Percentiles rank a stretch among this genome's conserved stretches.
Evolutionary conservation across 2,113 vertebrate genomes (phyloP).

Genomic region (Microcebus jonahi): DNA sequence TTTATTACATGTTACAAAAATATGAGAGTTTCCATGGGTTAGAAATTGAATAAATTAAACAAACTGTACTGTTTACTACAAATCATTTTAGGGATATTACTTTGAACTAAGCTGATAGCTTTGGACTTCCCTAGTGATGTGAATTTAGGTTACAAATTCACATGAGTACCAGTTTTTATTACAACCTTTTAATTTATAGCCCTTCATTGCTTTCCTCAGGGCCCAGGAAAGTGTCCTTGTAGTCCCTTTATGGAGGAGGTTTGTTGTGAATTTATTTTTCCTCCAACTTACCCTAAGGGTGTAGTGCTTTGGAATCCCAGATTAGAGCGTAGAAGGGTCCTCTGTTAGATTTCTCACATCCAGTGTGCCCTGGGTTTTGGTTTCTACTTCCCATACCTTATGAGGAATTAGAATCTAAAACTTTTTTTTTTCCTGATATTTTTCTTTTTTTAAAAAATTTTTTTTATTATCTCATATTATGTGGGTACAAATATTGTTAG

Average conservation of each 20-base stretch:
- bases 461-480: too few species aligned
- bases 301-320: background rate
- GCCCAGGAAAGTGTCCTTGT: background rate
- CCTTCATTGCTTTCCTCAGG: background rate
- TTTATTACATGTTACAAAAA: background rate
- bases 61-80: background rate
- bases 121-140: background rate
- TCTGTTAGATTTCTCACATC: background rate
- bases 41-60: slow-evolving; percentile 5
- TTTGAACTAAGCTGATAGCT: background rate
- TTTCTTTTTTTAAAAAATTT: too few species aligned
- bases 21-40: background rate
- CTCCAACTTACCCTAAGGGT: background rate
- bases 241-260: background rate
- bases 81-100: background rate
- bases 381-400: background rate
- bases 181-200: background rate
- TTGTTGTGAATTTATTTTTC: background rate
- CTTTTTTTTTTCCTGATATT: too few species aligned
- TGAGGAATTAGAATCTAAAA: background rate
- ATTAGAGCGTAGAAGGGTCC: background rate
- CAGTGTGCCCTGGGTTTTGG: background rate
- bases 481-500: too few species aligned
- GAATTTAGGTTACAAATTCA: background rate
- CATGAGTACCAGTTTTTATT: background rate